Evolutionary conservation across 2,888 invertebrate genomes (phyloP).

Genomic region (Epinotia ramella): DNA sequence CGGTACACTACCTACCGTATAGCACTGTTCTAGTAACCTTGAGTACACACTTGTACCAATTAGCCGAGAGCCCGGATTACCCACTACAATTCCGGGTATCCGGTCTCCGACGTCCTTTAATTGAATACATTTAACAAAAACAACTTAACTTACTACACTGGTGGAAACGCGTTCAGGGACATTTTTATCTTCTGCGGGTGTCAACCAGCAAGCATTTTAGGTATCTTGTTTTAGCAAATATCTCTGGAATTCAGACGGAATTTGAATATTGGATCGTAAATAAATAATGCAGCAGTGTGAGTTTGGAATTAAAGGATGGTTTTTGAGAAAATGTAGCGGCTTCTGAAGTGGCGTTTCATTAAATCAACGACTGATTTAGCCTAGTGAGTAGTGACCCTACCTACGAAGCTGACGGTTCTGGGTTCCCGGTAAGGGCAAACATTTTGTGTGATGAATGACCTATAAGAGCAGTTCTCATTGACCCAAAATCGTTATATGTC

Average conservation of each 20-base stretch:
- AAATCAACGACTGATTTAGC: too few species aligned
- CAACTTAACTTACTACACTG: background rate
- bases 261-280: background rate
- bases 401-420: too few species aligned
- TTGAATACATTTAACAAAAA: background rate
- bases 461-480: too few species aligned
- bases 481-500: too few species aligned
- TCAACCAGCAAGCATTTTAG: background rate
- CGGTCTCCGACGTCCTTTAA: slow-evolving; percentile 11
- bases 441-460: too few species aligned
- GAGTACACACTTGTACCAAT: background rate
- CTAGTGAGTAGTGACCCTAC: too few species aligned
- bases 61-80: slow-evolving; percentile 12
- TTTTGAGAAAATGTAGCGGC: too few species aligned
- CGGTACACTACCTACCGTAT: background rate
- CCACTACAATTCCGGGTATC: slow-evolving; percentile 5
- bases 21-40: slow-evolving; percentile 5
- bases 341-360: too few species aligned
- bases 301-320: too few species aligned
- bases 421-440: too few species aligned
- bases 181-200: background rate
- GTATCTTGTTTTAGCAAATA: background rate
- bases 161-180: background rate
- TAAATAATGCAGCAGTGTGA: too few species aligned
- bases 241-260: background rate